These are phyloP conservation scores for Acleris holmiana DNA, from an alignment of 2,888 invertebrate species.

Conservation along the genomic window DNA sequence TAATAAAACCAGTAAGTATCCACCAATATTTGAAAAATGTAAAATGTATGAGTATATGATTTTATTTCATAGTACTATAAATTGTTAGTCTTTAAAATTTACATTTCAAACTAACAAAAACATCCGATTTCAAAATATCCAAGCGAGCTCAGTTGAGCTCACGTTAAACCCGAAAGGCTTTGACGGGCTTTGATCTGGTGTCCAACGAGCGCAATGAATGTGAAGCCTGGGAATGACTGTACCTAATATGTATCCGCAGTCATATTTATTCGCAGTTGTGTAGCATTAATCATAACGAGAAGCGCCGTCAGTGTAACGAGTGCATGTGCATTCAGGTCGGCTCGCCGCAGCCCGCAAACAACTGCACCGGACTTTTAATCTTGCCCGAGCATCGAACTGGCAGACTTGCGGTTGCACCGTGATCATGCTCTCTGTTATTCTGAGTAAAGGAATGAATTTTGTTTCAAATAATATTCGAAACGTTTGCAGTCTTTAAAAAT, in stretches of 20 bases:
- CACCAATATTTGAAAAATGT: too few species aligned
- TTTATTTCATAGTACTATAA: too few species aligned
- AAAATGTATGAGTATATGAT: too few species aligned
- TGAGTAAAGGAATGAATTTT: conserved; percentile 32
- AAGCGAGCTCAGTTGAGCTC: conserved; percentile 28
- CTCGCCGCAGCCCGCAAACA: conserved; percentile 60
- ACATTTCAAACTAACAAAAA: background rate
- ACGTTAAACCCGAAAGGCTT: conserved; percentile 45
- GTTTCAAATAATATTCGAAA: background rate
- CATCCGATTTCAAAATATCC: conserved; percentile 7
- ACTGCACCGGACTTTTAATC: conserved; percentile 77
- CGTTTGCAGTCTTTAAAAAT: background rate
- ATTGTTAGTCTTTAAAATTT: background rate
- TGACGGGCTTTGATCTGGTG: conserved; percentile 59
- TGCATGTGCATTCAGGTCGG: conserved; percentile 64
- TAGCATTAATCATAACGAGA: conserved; percentile 67
- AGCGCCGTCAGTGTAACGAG: conserved; percentile 56
- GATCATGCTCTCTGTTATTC: conserved; percentile 51
- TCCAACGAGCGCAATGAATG: conserved; percentile 65
- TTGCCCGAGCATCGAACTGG: conserved; percentile 59
- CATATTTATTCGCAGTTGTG: conserved; percentile 66
- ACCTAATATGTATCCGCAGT: conserved; percentile 50
- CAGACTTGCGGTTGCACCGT: conserved; percentile 53
- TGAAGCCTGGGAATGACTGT: conserved; percentile 63
- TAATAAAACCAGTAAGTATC: too few species aligned